phyloP scores from a whole-genome alignment of 1,140 invertebrate species.

The Drosophila insularis region DNA sequence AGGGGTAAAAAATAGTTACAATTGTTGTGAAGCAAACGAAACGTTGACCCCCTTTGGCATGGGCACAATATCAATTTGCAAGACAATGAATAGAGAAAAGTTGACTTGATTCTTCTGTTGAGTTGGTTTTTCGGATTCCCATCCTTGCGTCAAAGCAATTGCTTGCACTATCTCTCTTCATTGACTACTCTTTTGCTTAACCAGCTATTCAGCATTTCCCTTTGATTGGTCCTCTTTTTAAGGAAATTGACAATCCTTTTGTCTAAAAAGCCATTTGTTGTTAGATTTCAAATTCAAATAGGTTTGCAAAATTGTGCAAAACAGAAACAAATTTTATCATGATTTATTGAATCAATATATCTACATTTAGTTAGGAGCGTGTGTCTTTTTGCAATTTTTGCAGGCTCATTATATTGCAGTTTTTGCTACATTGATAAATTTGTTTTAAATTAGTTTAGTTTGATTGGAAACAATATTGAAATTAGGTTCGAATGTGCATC shows the following conservation, averaged over 20 bases:
- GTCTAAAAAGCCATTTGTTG: constrained; percentile 55
- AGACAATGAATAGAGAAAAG: constrained; percentile 48
- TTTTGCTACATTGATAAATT: constrained; percentile 50
- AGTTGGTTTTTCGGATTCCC: constrained; percentile 28
- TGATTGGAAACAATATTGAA: constrained; percentile 58
- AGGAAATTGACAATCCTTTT: constrained; percentile 31
- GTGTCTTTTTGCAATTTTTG: constrained; percentile 45
- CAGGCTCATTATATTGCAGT: constrained; percentile 51
- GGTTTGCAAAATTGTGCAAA: constrained; percentile 57
- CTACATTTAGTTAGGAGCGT: background rate
- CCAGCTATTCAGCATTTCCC: constrained; percentile 20
- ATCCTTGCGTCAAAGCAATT: constrained; percentile 59
- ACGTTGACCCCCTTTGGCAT: constrained; percentile 35
- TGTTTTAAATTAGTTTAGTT: constrained; percentile 68
- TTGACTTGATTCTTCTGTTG: constrained; percentile 11
- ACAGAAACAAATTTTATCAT: constrained; percentile 62
- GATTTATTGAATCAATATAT: constrained; percentile 47
- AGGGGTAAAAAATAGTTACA: constrained; percentile 41
- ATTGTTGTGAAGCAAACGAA: constrained; percentile 63
- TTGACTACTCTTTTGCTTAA: constrained; percentile 51
- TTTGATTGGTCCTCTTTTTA: constrained; percentile 29
- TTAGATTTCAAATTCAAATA: constrained; percentile 61
- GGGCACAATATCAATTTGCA: constrained; percentile 70
- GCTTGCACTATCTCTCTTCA: constrained; percentile 66
- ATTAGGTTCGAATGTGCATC: constrained; percentile 33